These are phyloP conservation scores for Andricus curvator DNA, from an alignment of 2,888 invertebrate species.

Conservation along the genomic window DNA sequence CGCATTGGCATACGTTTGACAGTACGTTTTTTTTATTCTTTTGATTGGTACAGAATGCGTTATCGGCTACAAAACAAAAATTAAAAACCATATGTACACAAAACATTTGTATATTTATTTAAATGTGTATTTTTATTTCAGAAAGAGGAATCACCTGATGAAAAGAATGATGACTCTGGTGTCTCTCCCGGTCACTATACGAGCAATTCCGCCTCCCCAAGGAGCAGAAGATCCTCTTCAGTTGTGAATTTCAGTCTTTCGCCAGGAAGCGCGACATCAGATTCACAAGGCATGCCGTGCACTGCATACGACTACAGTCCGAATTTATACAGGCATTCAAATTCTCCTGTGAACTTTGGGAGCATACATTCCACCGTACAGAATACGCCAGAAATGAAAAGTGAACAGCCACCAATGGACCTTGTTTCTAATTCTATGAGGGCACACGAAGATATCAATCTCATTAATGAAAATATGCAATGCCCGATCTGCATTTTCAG, in stretches of 20 bases:
- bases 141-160: constrained; percentile 57
- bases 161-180: constrained; percentile 71
- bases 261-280: constrained; percentile 58
- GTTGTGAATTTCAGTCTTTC: constrained; percentile 61
- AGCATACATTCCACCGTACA: background rate
- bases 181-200: constrained; percentile 72
- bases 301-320: constrained; percentile 41
- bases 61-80: no score
- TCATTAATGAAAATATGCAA: background rate
- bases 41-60: no score
- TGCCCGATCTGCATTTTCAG: background rate
- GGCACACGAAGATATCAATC: background rate
- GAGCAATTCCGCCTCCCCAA: constrained; percentile 65
- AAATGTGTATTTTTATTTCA: constrained; percentile 43
- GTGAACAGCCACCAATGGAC: background rate
- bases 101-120: background rate
- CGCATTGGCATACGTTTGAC: background rate
- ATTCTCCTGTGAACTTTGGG: constrained; percentile 43
- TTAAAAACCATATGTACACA: no score
- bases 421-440: background rate
- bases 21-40: background rate
- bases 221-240: constrained; percentile 62
- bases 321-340: constrained; percentile 55
- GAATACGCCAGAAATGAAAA: background rate
- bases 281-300: constrained; percentile 1